Percentiles rank a stretch among this genome's conserved stretches.
phyloP scores from a whole-genome alignment of 2,797 vertebrate genomes.

The Typhlichthys eigenmanni region DNA sequence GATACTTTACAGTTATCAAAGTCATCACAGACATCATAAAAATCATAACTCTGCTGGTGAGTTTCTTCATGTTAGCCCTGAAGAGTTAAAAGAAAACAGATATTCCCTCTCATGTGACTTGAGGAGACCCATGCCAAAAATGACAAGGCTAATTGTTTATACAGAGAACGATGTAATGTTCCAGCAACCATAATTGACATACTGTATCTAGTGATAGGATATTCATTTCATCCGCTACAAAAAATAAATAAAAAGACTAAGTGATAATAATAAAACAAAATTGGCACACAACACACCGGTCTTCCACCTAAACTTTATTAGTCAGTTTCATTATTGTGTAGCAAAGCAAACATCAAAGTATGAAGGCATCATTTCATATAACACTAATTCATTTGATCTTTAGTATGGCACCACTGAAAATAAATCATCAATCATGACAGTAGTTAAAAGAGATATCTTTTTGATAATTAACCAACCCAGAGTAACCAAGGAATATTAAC shows the following conservation, averaged over 20 bases:
- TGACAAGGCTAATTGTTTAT: too few species aligned
- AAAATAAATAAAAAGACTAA: neutral
- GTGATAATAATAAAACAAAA: constrained; percentile 22
- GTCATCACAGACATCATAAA: too few species aligned
- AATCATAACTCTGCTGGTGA: too few species aligned
- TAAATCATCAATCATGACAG: constrained; percentile 69
- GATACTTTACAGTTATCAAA: too few species aligned
- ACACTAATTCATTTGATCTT: constrained; percentile 73
- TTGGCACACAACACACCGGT: constrained; percentile 26
- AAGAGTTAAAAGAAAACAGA: too few species aligned
- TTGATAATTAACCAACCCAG: constrained; percentile 45
- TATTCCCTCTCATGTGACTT: too few species aligned
- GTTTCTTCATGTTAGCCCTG: too few species aligned
- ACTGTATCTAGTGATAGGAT: too few species aligned
- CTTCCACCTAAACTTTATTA: constrained; percentile 78
- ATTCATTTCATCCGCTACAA: too few species aligned
- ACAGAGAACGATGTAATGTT: too few species aligned
- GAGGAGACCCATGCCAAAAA: too few species aligned
- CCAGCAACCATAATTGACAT: too few species aligned
- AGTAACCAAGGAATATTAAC: constrained; percentile 68
- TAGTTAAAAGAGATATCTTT: constrained; percentile 66
- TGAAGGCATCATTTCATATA: constrained; percentile 89
- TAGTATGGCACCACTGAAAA: constrained; percentile 84
- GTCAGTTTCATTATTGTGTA: constrained; percentile 82
- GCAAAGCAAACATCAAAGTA: constrained; percentile 92